Base-by-base conservation (phyloP, 2,888 invertebrate genomes). In the Apodemia zela region DNA sequence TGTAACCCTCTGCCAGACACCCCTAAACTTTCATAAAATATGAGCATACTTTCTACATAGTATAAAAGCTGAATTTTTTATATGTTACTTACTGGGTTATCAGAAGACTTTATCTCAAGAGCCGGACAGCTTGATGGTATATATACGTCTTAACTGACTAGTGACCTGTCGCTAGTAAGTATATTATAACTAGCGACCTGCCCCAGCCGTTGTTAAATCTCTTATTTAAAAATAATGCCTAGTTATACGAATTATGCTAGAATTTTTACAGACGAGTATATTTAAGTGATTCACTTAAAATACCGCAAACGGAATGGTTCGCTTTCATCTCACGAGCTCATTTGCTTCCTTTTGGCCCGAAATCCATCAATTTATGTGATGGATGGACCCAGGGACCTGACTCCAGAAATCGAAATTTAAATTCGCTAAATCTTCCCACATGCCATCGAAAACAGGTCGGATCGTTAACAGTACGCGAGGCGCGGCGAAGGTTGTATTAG, bases 381-480 rank as follows among this genome's bases (percentile, higher is more conserved):
- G 90, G 89, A 90, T 90, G 90, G 82, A 81, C 81, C 86, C 77
- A 21, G 21, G 51, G 21, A 11, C 18, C 51, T 51, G 51, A 18
- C 51, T 51, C 80, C 80, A 79, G 84, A 86, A 84, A 89, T 89
- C 89, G 87, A 87, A 88, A 89, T 89, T 90, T 88, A 90, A 91
- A 91, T 91, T 90, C 87, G 90, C 90, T 88, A 90, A 90, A 89
- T 88, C 89, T 90, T 90, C 90, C 88, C 90, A 90, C 88, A 89
- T 84, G 75, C 82, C 79, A 78, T 79, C 82, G 85, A 84, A 84
- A 88, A 89, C 87, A 82, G 84, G 81, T 80, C 85, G 82, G 80
- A 81, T 90, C 88, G 89, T 90, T 89, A 89, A 89, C 89, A 82
- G 82, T 81, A 84, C 85, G 78, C 73, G 72, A 68, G 72, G 68